Evolutionary conservation across 1,140 invertebrate species (phyloP), one percentile per base, ranked within the genome.

Genomic region (Hyles euphorbiae): DNA sequence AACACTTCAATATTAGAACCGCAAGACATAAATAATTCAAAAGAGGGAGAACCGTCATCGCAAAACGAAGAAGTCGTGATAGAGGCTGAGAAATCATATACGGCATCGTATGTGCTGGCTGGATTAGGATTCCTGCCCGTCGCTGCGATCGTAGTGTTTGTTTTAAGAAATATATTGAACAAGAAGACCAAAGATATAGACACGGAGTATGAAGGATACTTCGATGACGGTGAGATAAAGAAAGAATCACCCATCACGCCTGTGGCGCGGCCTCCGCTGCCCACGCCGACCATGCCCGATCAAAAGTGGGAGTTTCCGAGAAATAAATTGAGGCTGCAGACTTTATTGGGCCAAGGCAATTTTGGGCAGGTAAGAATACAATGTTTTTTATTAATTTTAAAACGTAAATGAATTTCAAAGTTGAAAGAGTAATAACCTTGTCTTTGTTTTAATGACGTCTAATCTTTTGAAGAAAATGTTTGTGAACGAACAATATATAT

Each of bases 311-410:
- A 96, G 74, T 94, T 96, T 67, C 93, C 95, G 3, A 89, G 94
- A 72, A 93, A 93, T 65, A 94, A 95, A 75, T 87, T 97, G n/a
- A 90, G 94, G 45, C 83, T 96, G 36, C 94, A 96, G 72, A 95
- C 94, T 43, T 89, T 96, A 36, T 84, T 96, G 6, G 95, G 95
- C 5, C 93, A 95, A 86, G 95, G 95, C 40, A 96, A 96, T 80
- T 96, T 97, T 79, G 95, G 95, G 34, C 94, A 94, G 90, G 94
- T 94, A 81, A 57, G 54, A 3, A 58, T 51, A 53, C n/a, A 34
- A 2, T 44, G 32, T 32, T 46, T 60, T 51, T 51, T 32, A 1
- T 51, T 51, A 33, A 34, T 33, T 10, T 7, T 3, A 34, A 22
- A 22, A 22, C 2, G 22, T 22, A 22, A 22, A 22, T 22, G 22